A percentile compares a stretch with the other conserved stretches of the same genome.
phyloP scores from a whole-genome alignment of 2,113 vertebrate genomes.

The Brachionichthys hirsutus region DNA sequence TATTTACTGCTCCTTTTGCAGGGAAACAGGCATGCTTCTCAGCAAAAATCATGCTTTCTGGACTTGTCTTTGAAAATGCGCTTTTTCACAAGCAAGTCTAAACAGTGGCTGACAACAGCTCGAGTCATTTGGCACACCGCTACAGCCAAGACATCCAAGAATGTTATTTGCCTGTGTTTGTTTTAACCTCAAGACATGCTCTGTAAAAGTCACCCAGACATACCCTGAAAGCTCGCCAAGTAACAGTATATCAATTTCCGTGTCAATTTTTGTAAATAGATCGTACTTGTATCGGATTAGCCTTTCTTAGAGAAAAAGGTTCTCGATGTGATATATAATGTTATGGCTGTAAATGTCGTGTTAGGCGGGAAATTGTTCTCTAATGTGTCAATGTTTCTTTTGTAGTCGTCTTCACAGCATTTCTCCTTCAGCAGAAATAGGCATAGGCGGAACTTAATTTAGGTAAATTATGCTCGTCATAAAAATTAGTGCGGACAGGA shows the following conservation, averaged over 20 bases:
- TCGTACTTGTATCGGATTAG: conserved; percentile 48
- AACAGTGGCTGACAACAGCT: conserved; percentile 65
- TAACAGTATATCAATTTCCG: conserved; percentile 54
- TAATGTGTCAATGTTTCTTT: conserved; percentile 26
- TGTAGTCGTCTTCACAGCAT: conserved; percentile 24
- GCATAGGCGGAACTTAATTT: conserved; percentile 48
- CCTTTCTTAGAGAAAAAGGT: conserved; percentile 18
- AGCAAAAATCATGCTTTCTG: conserved; percentile 48
- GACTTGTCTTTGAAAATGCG: conserved; percentile 16
- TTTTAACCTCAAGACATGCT: conserved; percentile 55
- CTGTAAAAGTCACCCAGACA: conserved; percentile 52
- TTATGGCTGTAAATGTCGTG: conserved; percentile 4
- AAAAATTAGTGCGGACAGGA: conserved; percentile 52
- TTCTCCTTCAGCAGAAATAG: conserved; percentile 48
- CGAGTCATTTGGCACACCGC: conserved; percentile 49
- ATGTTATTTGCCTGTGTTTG: conserved; percentile 61
- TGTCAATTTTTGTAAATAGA: conserved; percentile 49
- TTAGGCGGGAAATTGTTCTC: conserved; percentile 9
- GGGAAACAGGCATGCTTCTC: conserved; percentile 23
- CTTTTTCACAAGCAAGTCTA: conserved; percentile 58
- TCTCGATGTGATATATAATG: conserved; percentile 32
- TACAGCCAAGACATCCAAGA: conserved; percentile 58
- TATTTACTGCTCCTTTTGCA: conserved; percentile 11
- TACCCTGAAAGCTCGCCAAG: conserved; percentile 54
- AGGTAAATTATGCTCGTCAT: conserved; percentile 57